These are phyloP conservation scores for Gortyna flavago DNA, from an alignment of 2,888 invertebrate genomes.

Conservation along the genomic window DNA sequence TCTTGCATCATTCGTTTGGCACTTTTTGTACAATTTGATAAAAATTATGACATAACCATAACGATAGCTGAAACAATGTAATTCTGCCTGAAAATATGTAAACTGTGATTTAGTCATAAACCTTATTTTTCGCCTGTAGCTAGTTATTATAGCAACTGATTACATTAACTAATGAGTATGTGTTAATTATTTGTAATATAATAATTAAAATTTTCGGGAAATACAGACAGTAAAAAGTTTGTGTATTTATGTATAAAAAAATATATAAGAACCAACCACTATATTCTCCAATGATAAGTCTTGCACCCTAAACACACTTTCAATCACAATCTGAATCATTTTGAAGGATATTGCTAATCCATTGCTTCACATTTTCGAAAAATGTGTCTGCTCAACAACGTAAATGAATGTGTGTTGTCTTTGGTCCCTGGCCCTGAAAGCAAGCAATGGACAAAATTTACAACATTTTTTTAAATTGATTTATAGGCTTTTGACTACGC, in stretches of 20 bases:
- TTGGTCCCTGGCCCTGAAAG: no score
- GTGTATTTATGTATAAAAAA: not conserved
- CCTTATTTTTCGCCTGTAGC: not conserved
- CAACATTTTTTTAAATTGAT: no score
- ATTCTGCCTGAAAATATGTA: not conserved
- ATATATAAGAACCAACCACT: not conserved
- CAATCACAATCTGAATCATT: no score
- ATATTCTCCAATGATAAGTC: not conserved
- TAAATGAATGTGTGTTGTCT: no score
- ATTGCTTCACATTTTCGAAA: no score
- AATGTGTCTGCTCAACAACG: no score
- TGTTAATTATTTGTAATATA: slow-evolving; percentile 5
- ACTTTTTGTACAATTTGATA: slow-evolving; percentile 16
- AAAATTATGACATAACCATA: not conserved
- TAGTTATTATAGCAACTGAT: not conserved
- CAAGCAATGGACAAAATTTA: no score
- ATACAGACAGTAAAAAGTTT: not conserved
- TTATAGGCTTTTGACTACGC: no score
- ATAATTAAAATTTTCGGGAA: not conserved
- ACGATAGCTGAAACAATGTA: slow-evolving; percentile 1
- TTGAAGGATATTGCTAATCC: no score
- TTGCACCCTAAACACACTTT: no score
- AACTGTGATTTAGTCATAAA: not conserved
- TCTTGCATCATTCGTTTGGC: slow-evolving; percentile 38
- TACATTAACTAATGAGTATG: slow-evolving; percentile 11